Conservation (phyloP, 1,140 invertebrate species). For the Hypothenemus hampei region DNA sequence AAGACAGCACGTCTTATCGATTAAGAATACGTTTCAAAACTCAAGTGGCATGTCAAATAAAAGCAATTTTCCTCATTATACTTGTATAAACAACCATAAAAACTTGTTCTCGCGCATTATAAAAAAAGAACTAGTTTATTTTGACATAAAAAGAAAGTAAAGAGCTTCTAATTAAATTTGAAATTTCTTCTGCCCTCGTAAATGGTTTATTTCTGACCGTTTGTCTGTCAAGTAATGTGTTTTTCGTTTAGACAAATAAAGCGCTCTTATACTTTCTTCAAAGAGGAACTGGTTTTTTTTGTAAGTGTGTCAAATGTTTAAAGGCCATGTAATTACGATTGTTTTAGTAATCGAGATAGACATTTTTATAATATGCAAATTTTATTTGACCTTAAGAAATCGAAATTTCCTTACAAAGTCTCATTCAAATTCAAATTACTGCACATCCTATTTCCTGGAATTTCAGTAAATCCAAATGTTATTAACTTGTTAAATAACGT, state of each 20-base stretch:
- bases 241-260: not conserved
- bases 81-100: not conserved
- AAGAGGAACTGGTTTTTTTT: slow-evolving; percentile 3
- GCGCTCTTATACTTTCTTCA: slow-evolving; percentile 3
- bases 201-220: not conserved
- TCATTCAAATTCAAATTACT: too few species aligned
- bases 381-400: not conserved
- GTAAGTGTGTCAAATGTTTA: slow-evolving; percentile 9
- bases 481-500: too few species aligned
- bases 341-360: not conserved
- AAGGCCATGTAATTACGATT: slow-evolving; percentile 7
- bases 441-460: too few species aligned
- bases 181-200: not conserved
- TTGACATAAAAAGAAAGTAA: slow-evolving; percentile 9
- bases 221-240: not conserved
- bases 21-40: not conserved
- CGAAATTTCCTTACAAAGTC: not conserved
- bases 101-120: not conserved
- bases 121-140: not conserved
- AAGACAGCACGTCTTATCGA: not conserved
- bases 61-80: not conserved
- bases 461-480: too few species aligned
- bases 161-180: slow-evolving; percentile 1
- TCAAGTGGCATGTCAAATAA: not conserved
- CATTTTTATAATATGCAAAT: not conserved